A percentile compares a stretch with the other conserved stretches of the same genome.
Conservation (phyloP, 2,113 vertebrate species). For the Calyptommatus sinebrachiatus region DNA sequence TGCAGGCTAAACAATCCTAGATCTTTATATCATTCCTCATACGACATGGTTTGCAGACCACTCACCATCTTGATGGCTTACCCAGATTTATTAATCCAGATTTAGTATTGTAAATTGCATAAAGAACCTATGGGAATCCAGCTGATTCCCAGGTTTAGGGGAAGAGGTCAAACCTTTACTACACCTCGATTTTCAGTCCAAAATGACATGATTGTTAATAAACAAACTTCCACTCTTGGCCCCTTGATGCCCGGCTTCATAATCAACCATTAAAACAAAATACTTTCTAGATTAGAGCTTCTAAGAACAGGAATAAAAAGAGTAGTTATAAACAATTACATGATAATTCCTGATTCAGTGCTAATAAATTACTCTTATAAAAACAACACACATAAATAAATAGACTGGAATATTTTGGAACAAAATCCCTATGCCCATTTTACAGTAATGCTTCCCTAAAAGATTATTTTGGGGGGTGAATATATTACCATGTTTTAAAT, state of each 20-base stretch:
- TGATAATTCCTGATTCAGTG: conserved; percentile 29
- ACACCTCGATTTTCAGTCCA: too few relatives aligned
- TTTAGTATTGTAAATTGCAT: too few relatives aligned
- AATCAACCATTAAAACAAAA: conserved; percentile 27
- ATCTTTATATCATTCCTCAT: too few relatives aligned
- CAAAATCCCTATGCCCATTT: conserved; percentile 45
- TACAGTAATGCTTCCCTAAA: conserved; percentile 58
- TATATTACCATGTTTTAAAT: conserved; percentile 56
- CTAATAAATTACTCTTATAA: conserved; percentile 34
- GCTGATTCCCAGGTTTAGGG: too few relatives aligned
- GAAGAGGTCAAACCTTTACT: too few relatives aligned
- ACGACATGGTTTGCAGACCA: too few relatives aligned
- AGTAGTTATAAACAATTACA: conserved; percentile 25
- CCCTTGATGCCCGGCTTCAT: conserved; percentile 21
- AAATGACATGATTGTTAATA: not conserved
- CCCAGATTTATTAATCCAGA: too few relatives aligned
- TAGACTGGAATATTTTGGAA: conserved; percentile 49
- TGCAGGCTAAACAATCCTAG: too few relatives aligned
- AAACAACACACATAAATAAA: conserved; percentile 57
- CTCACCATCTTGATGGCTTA: too few relatives aligned
- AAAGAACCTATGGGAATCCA: too few relatives aligned
- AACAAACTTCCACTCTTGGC: not conserved
- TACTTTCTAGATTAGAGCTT: not conserved
- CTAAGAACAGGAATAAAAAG: conserved; percentile 26
- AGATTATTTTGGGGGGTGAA: conserved; percentile 57